phyloP scores from a whole-genome alignment of 2,888 invertebrate species.

The Spodoptera picta region DNA sequence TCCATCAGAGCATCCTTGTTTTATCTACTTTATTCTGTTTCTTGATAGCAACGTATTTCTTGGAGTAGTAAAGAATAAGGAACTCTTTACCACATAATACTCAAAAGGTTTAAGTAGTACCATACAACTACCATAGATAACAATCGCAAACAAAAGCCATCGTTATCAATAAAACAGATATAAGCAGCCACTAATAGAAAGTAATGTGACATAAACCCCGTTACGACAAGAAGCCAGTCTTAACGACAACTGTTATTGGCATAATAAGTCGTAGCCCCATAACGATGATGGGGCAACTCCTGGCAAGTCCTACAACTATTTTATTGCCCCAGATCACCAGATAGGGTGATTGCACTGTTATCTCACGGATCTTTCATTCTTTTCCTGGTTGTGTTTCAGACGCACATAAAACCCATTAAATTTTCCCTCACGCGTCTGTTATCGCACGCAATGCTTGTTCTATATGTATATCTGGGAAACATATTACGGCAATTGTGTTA shows the following conservation, averaged over 20 bases:
- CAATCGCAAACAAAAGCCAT: slow-evolving; percentile 37
- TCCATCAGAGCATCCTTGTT: no score
- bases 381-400: slow-evolving; percentile 27
- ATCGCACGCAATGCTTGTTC: slow-evolving; percentile 36
- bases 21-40: not conserved
- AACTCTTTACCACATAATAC: slow-evolving; percentile 2
- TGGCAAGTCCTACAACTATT: slow-evolving; percentile 41
- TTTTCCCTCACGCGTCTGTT: slow-evolving; percentile 34
- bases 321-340: slow-evolving; percentile 43
- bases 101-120: slow-evolving; percentile 10
- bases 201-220: slow-evolving; percentile 39
- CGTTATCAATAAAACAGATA: slow-evolving; percentile 35
- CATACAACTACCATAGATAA: slow-evolving; percentile 8
- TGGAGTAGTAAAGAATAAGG: not conserved
- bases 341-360: slow-evolving; percentile 47
- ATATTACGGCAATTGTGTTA: not conserved
- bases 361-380: slow-evolving; percentile 37
- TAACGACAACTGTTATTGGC: slow-evolving; percentile 41
- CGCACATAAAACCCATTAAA: slow-evolving; percentile 41
- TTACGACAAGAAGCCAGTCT: slow-evolving; percentile 25
- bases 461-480: slow-evolving; percentile 3
- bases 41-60: slow-evolving; percentile 1
- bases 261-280: slow-evolving; percentile 35
- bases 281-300: slow-evolving; percentile 36
- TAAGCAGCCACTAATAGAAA: slow-evolving; percentile 40